Evolutionary conservation across 2,888 invertebrate species (phyloP).

Genomic region (Cephalotes varians): DNA sequence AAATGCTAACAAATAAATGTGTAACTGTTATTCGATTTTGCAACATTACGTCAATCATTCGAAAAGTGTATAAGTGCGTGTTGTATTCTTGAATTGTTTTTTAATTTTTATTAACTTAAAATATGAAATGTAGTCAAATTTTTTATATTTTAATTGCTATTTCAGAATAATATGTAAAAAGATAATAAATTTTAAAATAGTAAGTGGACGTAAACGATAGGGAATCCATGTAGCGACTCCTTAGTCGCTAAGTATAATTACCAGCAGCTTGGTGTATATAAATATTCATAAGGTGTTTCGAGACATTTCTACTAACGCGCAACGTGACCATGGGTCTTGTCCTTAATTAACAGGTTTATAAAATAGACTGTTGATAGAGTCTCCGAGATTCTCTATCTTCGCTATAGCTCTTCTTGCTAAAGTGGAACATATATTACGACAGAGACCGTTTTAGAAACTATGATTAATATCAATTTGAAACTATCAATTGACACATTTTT

Average conservation of each 20-base stretch:
- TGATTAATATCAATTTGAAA: not conserved
- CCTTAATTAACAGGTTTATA: slow-evolving; percentile 72
- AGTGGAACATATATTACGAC: not conserved
- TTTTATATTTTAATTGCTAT: slow-evolving; percentile 16
- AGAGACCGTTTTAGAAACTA: not conserved
- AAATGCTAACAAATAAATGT: not conserved
- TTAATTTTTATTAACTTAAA: not conserved
- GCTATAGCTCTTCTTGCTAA: slow-evolving; percentile 27
- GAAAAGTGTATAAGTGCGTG: not conserved
- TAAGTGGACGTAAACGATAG: slow-evolving; percentile 59
- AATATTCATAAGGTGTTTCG: slow-evolving; percentile 72
- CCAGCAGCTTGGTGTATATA: slow-evolving; percentile 60
- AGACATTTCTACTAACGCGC: slow-evolving; percentile 69
- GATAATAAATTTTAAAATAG: slow-evolving; percentile 38
- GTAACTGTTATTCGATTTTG: slow-evolving; percentile 1
- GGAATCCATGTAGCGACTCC: slow-evolving; percentile 54
- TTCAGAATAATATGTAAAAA: slow-evolving; percentile 12
- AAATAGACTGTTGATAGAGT: slow-evolving; percentile 65
- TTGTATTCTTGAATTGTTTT: not conserved
- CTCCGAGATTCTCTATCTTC: slow-evolving; percentile 56
- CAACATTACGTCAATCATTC: slow-evolving; percentile 3
- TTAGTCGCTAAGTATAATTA: slow-evolving; percentile 73
- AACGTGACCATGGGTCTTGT: slow-evolving; percentile 68
- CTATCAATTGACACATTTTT: not conserved
- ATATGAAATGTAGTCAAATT: not conserved